These are phyloP conservation scores for Chaetophractus vellerosus DNA, from an alignment of 2,797 vertebrate genomes.

Conservation along the genomic window DNA sequence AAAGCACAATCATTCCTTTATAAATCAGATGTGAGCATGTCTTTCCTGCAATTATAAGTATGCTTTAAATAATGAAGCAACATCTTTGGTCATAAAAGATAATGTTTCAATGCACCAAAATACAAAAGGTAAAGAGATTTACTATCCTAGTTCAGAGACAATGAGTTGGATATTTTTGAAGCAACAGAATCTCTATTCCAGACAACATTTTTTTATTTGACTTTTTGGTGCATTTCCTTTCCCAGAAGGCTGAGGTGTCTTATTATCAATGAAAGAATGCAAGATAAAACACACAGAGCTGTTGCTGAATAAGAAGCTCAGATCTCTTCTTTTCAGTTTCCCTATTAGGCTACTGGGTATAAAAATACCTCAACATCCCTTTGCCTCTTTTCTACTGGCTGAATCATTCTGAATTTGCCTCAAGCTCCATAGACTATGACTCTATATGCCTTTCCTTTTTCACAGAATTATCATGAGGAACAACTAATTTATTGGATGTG, in stretches of 20 bases:
- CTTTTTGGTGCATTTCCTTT: neutral
- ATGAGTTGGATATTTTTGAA: slow-evolving; percentile 79
- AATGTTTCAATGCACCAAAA: slow-evolving; percentile 79
- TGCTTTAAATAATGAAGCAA: slow-evolving; percentile 88
- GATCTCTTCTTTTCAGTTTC: neutral
- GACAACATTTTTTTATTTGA: slow-evolving; percentile 62
- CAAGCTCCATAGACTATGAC: neutral
- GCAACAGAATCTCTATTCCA: slow-evolving; percentile 73
- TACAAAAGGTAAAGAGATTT: slow-evolving; percentile 84
- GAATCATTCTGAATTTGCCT: slow-evolving; percentile 1
- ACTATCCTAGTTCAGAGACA: slow-evolving; percentile 69
- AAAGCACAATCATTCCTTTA: slow-evolving; percentile 85
- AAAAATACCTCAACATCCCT: neutral
- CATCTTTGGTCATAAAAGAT: slow-evolving; percentile 88
- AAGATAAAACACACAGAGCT: no score
- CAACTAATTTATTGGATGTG: neutral
- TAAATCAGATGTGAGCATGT: slow-evolving; percentile 87
- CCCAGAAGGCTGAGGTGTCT: neutral
- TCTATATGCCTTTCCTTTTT: neutral
- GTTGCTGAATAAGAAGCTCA: neutral
- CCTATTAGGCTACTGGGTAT: neutral
- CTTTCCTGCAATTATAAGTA: slow-evolving; percentile 85
- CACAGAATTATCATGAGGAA: neutral
- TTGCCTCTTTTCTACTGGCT: neutral
- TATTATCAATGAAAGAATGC: neutral